Conservation (phyloP, 2,797 vertebrate genomes). For the Capromys pilorides region DNA sequence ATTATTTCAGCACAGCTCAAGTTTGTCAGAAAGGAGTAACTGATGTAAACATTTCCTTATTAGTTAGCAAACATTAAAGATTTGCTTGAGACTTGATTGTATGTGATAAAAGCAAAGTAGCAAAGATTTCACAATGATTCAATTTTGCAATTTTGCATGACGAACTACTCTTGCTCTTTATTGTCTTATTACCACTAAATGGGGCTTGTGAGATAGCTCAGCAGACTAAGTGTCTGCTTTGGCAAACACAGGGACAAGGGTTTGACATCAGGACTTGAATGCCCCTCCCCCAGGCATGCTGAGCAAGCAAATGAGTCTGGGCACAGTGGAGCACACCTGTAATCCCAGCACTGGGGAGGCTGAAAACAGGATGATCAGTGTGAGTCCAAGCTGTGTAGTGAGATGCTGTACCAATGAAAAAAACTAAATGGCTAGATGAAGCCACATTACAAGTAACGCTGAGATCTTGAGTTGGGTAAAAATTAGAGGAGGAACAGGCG, state of each 20-base stretch:
- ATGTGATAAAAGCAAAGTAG: neutral
- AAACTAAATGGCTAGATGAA: neutral
- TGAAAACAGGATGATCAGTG: no score
- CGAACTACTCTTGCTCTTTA: neutral
- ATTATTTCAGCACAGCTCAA: neutral
- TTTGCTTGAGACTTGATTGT: neutral
- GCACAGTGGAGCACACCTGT: no score
- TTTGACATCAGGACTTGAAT: no score
- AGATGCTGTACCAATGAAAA: no score
- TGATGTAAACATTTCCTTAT: neutral
- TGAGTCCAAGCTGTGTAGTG: no score
- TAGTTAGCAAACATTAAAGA: neutral
- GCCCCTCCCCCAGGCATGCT: no score
- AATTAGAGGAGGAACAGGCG: neutral
- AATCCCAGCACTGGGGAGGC: no score
- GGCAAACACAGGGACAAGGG: no score
- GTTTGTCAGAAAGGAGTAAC: neutral
- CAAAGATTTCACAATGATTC: neutral
- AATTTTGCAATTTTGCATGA: neutral
- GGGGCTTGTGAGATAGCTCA: neutral
- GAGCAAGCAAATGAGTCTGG: no score
- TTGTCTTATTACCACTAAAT: neutral
- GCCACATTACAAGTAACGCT: neutral
- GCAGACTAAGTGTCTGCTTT: no score
- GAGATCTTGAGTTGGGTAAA: neutral